Evolutionary conservation across 64 coral and sea anemone genomes (phyloP).

Genomic region (Orbicella faveolata): DNA sequence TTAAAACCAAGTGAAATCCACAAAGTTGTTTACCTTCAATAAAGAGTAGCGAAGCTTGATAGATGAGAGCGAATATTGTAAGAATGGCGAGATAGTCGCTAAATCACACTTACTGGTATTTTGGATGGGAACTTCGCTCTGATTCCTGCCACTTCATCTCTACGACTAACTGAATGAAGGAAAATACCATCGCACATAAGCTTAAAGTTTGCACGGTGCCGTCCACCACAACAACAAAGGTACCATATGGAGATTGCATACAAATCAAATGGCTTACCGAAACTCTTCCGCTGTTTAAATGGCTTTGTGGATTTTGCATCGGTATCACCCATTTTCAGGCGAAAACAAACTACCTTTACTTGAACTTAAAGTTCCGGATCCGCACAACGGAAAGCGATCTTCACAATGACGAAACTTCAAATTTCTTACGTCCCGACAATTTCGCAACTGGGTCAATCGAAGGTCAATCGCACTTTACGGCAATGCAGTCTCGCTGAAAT

Average conservation of each 20-base stretch:
- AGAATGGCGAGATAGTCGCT: neutral
- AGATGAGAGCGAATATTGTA: neutral
- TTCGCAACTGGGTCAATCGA: constrained; percentile 31
- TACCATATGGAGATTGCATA: neutral
- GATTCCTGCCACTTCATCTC: constrained; percentile 91
- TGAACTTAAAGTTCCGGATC: neutral
- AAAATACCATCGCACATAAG: constrained; percentile 2
- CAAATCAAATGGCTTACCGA: constrained; percentile 64
- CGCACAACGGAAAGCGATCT: neutral
- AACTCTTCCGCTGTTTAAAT: constrained; percentile 95
- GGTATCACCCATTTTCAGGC: constrained; percentile 69
- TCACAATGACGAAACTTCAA: constrained; percentile 4
- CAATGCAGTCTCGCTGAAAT: constrained; percentile 1
- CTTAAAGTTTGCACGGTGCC: neutral
- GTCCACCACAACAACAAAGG: neutral
- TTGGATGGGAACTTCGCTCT: constrained; percentile 96
- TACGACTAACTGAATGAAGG: constrained; percentile 62
- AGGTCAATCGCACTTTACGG: neutral
- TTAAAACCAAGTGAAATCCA: neutral
- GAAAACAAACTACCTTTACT: neutral
- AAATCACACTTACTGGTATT: constrained; percentile 86
- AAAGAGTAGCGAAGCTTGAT: neutral
- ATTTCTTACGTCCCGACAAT: neutral
- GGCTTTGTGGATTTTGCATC: constrained; percentile 80
- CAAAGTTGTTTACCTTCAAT: constrained; percentile 18